Percentiles rank a stretch among this genome's conserved stretches.
Evolutionary conservation across 2,797 vertebrate genomes (phyloP).

Genomic region (Rallus crepitans): DNA sequence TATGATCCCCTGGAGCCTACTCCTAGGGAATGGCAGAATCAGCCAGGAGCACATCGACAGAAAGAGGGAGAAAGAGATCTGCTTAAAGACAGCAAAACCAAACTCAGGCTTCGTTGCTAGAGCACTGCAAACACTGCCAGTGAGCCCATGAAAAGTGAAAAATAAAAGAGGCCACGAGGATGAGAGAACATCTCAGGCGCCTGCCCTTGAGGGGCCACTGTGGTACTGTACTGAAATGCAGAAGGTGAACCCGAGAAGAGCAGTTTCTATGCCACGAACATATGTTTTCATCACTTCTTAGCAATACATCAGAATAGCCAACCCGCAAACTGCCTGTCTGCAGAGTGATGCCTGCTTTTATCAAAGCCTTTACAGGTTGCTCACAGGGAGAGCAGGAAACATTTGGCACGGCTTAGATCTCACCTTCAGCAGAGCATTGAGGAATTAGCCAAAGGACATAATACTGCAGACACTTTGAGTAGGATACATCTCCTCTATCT

Average conservation of each 20-base stretch:
- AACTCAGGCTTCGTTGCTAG: background rate
- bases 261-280: background rate
- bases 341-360: background rate
- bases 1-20: background rate
- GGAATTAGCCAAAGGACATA: background rate
- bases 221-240: background rate
- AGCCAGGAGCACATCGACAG: rapidly evolving
- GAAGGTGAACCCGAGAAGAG: background rate
- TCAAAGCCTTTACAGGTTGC: constrained; percentile 1
- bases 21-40: background rate
- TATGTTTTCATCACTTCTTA: background rate
- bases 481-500: background rate
- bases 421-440: background rate
- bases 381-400: background rate
- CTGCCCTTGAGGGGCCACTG: background rate
- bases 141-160: background rate
- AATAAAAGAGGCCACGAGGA: background rate
- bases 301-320: background rate
- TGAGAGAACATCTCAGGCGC: background rate
- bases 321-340: background rate
- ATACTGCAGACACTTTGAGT: background rate
- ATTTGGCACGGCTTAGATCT: background rate
- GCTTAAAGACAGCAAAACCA: background rate
- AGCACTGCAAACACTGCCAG: background rate
- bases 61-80: background rate